A percentile compares a stretch with the other conserved stretches of the same genome.
phyloP scores from a whole-genome alignment of 2,888 invertebrate species.

The Archips crataeganus region DNA sequence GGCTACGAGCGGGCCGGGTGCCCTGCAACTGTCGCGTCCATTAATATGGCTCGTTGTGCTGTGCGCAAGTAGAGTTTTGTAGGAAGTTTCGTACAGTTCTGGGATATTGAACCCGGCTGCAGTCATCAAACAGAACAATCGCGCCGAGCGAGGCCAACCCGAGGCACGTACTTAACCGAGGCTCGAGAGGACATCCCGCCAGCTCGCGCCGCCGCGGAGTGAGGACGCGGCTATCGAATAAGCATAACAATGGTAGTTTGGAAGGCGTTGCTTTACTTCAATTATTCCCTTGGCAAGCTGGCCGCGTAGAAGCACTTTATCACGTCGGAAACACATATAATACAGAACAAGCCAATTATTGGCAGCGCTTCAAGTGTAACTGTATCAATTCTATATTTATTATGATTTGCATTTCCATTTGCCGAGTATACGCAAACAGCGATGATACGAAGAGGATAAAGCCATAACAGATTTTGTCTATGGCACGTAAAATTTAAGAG shows the following conservation, averaged over 20 bases:
- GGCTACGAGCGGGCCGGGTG: no score
- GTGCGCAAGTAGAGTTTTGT: background rate
- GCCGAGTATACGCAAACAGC: constrained; percentile 23
- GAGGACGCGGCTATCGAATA: no score
- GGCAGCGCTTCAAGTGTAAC: constrained; percentile 12
- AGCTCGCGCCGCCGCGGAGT: no score
- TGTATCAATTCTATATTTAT: constrained; percentile 21
- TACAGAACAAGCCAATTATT: background rate
- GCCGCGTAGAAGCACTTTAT: background rate
- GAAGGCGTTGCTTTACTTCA: background rate
- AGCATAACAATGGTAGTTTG: background rate
- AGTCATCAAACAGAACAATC: background rate
- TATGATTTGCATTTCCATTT: constrained; percentile 8
- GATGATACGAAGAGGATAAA: constrained; percentile 33
- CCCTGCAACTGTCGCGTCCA: background rate
- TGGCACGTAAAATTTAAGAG: constrained; percentile 35
- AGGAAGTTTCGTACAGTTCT: background rate
- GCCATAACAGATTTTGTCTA: constrained; percentile 41
- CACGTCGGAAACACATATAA: background rate
- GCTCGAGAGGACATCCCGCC: background rate
- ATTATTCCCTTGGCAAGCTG: background rate
- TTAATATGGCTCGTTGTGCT: background rate
- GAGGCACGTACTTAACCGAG: background rate
- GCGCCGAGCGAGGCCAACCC: background rate
- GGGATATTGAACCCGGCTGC: background rate